Conservation (phyloP, 2,888 invertebrate genomes). For the Drosophila mettleri region DNA sequence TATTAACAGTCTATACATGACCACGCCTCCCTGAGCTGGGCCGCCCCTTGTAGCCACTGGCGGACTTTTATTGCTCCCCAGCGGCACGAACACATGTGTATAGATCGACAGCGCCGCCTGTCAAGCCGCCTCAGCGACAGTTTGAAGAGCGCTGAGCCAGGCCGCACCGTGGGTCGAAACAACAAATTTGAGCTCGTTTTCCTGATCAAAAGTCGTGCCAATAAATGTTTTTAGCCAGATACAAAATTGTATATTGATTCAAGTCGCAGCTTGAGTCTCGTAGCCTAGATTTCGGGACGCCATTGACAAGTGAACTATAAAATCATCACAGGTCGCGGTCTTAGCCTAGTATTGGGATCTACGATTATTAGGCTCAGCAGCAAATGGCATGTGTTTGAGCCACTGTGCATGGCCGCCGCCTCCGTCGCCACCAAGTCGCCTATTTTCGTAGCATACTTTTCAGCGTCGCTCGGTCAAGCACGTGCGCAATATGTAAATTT, state of each 20-base stretch:
- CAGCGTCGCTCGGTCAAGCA: slow-evolving; percentile 62
- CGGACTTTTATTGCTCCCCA: slow-evolving; percentile 31
- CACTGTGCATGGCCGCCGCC: slow-evolving; percentile 9
- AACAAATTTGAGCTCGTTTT: background rate
- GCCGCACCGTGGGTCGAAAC: slow-evolving; percentile 12
- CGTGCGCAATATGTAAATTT: slow-evolving; percentile 77
- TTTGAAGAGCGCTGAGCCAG: slow-evolving; percentile 34
- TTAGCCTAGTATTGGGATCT: background rate
- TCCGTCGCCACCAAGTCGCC: slow-evolving; percentile 62
- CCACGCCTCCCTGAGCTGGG: background rate
- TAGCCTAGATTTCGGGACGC: background rate
- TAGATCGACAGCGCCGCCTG: slow-evolving; percentile 25
- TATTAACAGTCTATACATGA: slow-evolving; percentile 57
- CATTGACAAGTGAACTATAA: background rate
- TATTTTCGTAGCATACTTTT: slow-evolving; percentile 49
- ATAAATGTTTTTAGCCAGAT: too few species aligned
- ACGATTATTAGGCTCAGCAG: background rate
- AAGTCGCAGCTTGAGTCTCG: too few species aligned
- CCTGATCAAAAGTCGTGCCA: background rate
- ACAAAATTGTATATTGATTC: too few species aligned
- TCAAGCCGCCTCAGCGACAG: slow-evolving; percentile 32
- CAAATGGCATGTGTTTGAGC: background rate
- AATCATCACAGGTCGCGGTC: background rate
- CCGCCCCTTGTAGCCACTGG: background rate
- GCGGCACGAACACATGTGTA: slow-evolving; percentile 27